These are phyloP conservation scores for Perithous albicinctus DNA, from an alignment of 2,888 invertebrate species.

Conservation along the genomic window DNA sequence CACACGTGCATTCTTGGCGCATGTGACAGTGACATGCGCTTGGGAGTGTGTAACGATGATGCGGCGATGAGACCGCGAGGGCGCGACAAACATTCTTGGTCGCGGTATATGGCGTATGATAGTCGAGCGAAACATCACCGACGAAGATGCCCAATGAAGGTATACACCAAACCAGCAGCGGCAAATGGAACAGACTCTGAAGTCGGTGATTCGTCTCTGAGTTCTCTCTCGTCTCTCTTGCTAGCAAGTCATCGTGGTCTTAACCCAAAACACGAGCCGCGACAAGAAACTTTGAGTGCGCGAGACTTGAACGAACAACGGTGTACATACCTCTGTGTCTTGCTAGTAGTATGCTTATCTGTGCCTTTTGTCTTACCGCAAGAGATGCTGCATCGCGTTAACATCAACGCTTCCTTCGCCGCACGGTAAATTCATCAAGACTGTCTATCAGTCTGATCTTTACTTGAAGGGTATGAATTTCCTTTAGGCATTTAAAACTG, in stretches of 20 bases:
- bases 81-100: slow-evolving; percentile 16
- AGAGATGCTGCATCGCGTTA: slow-evolving; percentile 48
- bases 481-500: background rate
- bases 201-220: slow-evolving; percentile 22
- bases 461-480: slow-evolving; percentile 18
- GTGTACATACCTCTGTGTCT: slow-evolving; percentile 21
- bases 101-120: slow-evolving; percentile 20
- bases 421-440: slow-evolving; percentile 46
- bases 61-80: background rate
- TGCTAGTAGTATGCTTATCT: slow-evolving; percentile 35
- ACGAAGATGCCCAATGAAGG: background rate
- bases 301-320: slow-evolving; percentile 11
- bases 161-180: slow-evolving; percentile 18
- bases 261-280: slow-evolving; percentile 50
- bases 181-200: slow-evolving; percentile 1
- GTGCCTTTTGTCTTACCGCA: slow-evolving; percentile 42
- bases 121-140: background rate
- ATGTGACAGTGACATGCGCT: background rate
- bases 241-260: slow-evolving; percentile 32
- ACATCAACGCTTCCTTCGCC: slow-evolving; percentile 45
- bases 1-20: background rate
- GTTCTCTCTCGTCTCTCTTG: background rate
- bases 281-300: slow-evolving; percentile 59
- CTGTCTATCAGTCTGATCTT: slow-evolving; percentile 54
- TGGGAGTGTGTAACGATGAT: background rate